Percentiles rank a stretch among this genome's conserved stretches.
Conservation (phyloP, 2,797 vertebrate species). For the Chromobotia macracanthus region DNA sequence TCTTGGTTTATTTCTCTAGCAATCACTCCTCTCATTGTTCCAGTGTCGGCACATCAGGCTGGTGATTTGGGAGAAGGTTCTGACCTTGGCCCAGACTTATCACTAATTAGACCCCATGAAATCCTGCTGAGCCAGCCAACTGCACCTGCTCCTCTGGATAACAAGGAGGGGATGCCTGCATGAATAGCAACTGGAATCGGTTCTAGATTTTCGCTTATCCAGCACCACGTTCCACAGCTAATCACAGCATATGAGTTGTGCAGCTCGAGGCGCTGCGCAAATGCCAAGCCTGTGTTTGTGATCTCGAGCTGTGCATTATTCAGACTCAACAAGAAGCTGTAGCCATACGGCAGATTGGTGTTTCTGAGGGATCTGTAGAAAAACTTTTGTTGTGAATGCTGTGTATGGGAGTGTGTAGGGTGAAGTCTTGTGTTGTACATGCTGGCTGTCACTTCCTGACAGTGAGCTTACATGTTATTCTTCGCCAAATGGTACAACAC, state of each 20-base stretch:
- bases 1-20: slow-evolving; percentile 28
- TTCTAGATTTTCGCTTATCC: slow-evolving; percentile 29
- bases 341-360: slow-evolving; percentile 9
- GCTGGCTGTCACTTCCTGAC: neutral
- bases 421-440: neutral
- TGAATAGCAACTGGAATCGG: slow-evolving; percentile 35
- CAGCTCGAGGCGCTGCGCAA: neutral
- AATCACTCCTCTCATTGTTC: slow-evolving; percentile 20
- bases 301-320: slow-evolving; percentile 2
- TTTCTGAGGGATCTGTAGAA: slow-evolving; percentile 16
- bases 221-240: neutral
- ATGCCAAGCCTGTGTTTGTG: neutral
- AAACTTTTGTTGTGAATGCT: neutral
- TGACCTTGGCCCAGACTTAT: slow-evolving; percentile 40
- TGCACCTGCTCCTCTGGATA: slow-evolving; percentile 26
- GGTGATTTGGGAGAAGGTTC: slow-evolving; percentile 46
- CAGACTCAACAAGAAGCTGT: neutral
- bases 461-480: no score
- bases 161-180: slow-evolving; percentile 8
- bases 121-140: slow-evolving; percentile 22
- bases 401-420: no score
- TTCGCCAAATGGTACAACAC: no score
- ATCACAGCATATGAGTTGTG: slow-evolving; percentile 27
- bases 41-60: slow-evolving; percentile 22
- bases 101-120: slow-evolving; percentile 48